Percentiles rank a stretch among this genome's conserved stretches.
These are phyloP conservation scores for Sinotaia quadrata DNA, from an alignment of 2,888 invertebrate genomes.

Conservation along the genomic window DNA sequence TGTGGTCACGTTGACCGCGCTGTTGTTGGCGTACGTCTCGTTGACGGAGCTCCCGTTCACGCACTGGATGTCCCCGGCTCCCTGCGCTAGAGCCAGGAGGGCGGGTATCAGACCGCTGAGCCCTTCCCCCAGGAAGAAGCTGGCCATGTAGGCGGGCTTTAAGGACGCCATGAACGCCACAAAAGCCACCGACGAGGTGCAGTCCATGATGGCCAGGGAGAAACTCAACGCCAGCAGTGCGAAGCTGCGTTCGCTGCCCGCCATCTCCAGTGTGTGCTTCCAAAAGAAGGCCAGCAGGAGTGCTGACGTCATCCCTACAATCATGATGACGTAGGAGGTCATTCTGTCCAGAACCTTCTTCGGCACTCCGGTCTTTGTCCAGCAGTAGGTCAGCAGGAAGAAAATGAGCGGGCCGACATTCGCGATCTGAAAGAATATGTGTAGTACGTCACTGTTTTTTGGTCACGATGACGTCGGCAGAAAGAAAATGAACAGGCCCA, in stretches of 20 bases:
- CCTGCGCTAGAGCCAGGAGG: slow-evolving; percentile 84
- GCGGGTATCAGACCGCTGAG: slow-evolving; percentile 82
- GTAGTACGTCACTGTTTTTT: no score
- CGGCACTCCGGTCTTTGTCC: slow-evolving; percentile 50
- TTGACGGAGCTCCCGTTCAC: slow-evolving; percentile 27
- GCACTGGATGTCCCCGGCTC: slow-evolving; percentile 75
- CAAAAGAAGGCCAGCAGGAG: slow-evolving; percentile 73
- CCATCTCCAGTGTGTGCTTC: slow-evolving; percentile 75
- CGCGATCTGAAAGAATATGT: slow-evolving; percentile 83
- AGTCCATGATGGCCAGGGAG: slow-evolving; percentile 81
- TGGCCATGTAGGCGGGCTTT: slow-evolving; percentile 81
- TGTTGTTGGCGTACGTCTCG: slow-evolving; percentile 22
- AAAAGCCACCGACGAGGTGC: slow-evolving; percentile 73
- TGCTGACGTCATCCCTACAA: slow-evolving; percentile 70
- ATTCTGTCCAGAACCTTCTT: slow-evolving; percentile 60
- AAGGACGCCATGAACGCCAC: slow-evolving; percentile 79
- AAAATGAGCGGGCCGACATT: slow-evolving; percentile 86
- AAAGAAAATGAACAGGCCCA: no score
- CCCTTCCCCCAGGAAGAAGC: slow-evolving; percentile 77
- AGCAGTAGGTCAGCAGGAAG: slow-evolving; percentile 68
- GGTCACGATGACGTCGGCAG: no score
- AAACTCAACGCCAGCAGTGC: slow-evolving; percentile 73
- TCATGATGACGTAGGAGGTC: slow-evolving; percentile 72
- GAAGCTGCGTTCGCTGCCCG: slow-evolving; percentile 63
- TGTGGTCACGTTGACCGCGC: slow-evolving; percentile 34